phyloP scores from a whole-genome alignment of 1,140 invertebrate species.

The Mactra quadrangularis region DNA sequence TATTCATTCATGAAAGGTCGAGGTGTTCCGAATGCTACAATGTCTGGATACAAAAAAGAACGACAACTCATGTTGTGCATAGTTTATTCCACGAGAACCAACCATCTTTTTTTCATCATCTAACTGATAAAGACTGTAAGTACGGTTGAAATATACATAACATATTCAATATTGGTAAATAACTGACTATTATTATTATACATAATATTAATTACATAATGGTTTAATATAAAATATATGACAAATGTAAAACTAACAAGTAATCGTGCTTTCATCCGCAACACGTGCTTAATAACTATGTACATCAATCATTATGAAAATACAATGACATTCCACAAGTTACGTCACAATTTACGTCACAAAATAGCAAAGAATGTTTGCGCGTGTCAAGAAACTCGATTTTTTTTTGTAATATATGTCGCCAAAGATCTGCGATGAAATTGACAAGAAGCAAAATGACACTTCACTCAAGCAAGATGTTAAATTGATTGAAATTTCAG shows the following conservation, averaged over 20 bases:
- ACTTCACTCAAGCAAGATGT: not conserved
- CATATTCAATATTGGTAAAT: not conserved
- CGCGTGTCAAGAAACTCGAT: not conserved
- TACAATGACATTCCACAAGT: not conserved
- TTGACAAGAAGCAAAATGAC: not conserved
- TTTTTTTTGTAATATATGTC: not conserved
- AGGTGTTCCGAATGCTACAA: no score
- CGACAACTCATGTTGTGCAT: slow-evolving; percentile 15
- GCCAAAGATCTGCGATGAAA: not conserved
- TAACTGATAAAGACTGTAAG: not conserved
- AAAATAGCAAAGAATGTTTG: not conserved
- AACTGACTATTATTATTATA: no score
- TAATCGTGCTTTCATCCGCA: slow-evolving; percentile 24
- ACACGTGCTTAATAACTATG: slow-evolving; percentile 19
- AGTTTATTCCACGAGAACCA: slow-evolving; percentile 35
- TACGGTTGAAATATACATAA: slow-evolving; percentile 2
- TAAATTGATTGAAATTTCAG: no score
- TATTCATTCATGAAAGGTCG: no score
- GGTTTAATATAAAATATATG: slow-evolving; percentile 40
- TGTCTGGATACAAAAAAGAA: no score
- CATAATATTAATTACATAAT: slow-evolving; percentile 6
- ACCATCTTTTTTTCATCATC: slow-evolving; percentile 13
- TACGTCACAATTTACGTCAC: not conserved
- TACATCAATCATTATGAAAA: slow-evolving; percentile 2
- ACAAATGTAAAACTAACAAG: slow-evolving; percentile 45